These are phyloP conservation scores for Drosophila pseudotalamancana DNA, from an alignment of 2,888 invertebrate genomes.

Conservation along the genomic window DNA sequence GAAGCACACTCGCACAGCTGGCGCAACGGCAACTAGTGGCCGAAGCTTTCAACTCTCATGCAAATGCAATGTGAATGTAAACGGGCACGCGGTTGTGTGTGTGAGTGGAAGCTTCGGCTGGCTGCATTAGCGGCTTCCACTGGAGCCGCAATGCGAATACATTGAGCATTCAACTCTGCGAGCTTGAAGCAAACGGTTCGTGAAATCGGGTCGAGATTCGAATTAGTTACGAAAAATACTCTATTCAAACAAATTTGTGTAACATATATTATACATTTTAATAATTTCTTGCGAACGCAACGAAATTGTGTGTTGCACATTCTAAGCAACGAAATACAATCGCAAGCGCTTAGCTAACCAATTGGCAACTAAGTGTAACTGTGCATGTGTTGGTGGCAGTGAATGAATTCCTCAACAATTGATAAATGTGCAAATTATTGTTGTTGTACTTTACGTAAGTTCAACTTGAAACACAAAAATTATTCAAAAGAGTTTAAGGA, in stretches of 20 bases:
- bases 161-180: slow-evolving; percentile 62
- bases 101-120: slow-evolving; percentile 21
- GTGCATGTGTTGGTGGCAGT: slow-evolving; percentile 17
- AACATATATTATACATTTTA: background rate
- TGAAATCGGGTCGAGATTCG: slow-evolving; percentile 11
- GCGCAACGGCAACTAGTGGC: slow-evolving; percentile 24
- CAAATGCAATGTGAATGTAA: slow-evolving; percentile 64
- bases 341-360: background rate
- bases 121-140: slow-evolving; percentile 24
- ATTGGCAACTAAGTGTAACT: background rate
- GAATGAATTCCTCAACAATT: slow-evolving; percentile 34
- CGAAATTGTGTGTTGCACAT: background rate
- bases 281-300: background rate
- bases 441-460: slow-evolving; percentile 61
- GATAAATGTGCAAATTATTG: slow-evolving; percentile 52
- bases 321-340: too few relatives aligned
- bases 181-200: slow-evolving; percentile 60
- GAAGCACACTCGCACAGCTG: slow-evolving; percentile 12
- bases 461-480: slow-evolving; percentile 25
- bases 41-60: slow-evolving; percentile 56
- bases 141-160: slow-evolving; percentile 8
- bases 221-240: too few relatives aligned
- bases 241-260: background rate
- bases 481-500: slow-evolving; percentile 9
- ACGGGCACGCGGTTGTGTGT: slow-evolving; percentile 36